Evolutionary conservation across 2,888 invertebrate species (phyloP).

Genomic region (Notodonta dromedarius): DNA sequence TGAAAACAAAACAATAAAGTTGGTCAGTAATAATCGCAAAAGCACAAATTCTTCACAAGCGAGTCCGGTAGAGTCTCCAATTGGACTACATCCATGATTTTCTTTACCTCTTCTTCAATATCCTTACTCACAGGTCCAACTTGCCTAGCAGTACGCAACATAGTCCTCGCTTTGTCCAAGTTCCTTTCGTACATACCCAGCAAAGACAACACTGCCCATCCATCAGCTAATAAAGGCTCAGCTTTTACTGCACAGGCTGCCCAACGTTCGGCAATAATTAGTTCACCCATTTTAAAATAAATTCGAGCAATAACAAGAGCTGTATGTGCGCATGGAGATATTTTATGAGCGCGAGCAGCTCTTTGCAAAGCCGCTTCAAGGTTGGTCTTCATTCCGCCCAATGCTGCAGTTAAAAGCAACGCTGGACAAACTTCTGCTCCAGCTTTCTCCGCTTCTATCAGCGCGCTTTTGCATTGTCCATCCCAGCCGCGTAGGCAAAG

Average conservation of each 20-base stretch:
- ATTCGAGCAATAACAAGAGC: slow-evolving; percentile 66
- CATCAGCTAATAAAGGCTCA: slow-evolving; percentile 71
- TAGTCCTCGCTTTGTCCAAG: slow-evolving; percentile 58
- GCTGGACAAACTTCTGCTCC: slow-evolving; percentile 58
- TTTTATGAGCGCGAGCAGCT: slow-evolving; percentile 69
- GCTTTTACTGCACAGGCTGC: slow-evolving; percentile 65
- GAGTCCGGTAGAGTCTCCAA: slow-evolving; percentile 59
- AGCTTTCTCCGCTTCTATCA: slow-evolving; percentile 58
- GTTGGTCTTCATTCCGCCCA: slow-evolving; percentile 50
- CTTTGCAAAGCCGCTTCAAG: slow-evolving; percentile 63
- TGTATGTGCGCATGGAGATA: slow-evolving; percentile 64
- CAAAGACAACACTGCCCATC: slow-evolving; percentile 71
- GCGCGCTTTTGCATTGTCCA: slow-evolving; percentile 56
- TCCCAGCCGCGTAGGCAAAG: slow-evolving; percentile 61
- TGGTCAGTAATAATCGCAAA: slow-evolving; percentile 18
- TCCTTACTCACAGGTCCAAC: slow-evolving; percentile 64
- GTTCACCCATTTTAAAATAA: slow-evolving; percentile 56
- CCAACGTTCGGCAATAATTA: slow-evolving; percentile 69
- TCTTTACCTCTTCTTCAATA: slow-evolving; percentile 58
- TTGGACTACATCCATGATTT: slow-evolving; percentile 51
- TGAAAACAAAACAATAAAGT: not conserved
- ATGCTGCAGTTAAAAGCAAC: slow-evolving; percentile 62
- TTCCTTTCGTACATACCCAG: slow-evolving; percentile 63
- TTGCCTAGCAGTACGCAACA: slow-evolving; percentile 71
- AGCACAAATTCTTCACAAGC: slow-evolving; percentile 63